phyloP scores from a whole-genome alignment of 2,797 vertebrate species.

The Alfaro cultratus region DNA sequence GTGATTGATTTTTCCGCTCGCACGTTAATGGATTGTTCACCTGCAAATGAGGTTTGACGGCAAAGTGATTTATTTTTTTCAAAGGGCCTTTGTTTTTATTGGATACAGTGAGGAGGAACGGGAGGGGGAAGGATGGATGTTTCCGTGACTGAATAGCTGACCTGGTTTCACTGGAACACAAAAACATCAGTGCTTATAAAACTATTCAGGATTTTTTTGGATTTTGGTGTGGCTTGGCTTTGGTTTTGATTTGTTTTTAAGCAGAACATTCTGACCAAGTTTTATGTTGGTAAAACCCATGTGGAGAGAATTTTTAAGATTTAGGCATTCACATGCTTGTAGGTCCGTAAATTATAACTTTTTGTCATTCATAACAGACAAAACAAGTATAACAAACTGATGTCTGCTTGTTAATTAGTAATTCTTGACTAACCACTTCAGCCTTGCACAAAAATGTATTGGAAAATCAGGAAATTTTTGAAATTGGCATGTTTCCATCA shows the following conservation, averaged over 20 bases:
- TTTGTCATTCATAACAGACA: background rate
- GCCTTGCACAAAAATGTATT: no score
- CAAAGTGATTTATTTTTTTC: slow-evolving; percentile 19
- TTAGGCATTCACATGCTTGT: background rate
- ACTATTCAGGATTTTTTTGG: slow-evolving; percentile 4
- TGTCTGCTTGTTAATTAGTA: background rate
- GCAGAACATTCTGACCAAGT: background rate
- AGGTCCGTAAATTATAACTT: background rate
- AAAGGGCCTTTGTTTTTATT: background rate
- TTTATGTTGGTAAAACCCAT: background rate
- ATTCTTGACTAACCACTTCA: background rate
- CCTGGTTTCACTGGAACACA: slow-evolving; percentile 19
- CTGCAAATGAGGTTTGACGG: slow-evolving; percentile 54
- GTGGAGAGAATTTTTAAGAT: background rate
- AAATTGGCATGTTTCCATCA: no score
- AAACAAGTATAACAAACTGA: background rate
- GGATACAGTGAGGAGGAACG: background rate
- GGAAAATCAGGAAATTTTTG: no score
- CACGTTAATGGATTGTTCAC: slow-evolving; percentile 39
- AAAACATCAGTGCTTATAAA: slow-evolving; percentile 15
- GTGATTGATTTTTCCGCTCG: slow-evolving; percentile 46
- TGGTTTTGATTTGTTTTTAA: background rate
- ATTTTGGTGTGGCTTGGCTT: slow-evolving; percentile 2
- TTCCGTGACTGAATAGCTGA: slow-evolving; percentile 36
- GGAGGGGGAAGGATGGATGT: background rate